Evolutionary conservation across 2,113 vertebrate genomes (phyloP), one percentile per base, ranked within the genome.

Genomic region (Trinectes maculatus): DNA sequence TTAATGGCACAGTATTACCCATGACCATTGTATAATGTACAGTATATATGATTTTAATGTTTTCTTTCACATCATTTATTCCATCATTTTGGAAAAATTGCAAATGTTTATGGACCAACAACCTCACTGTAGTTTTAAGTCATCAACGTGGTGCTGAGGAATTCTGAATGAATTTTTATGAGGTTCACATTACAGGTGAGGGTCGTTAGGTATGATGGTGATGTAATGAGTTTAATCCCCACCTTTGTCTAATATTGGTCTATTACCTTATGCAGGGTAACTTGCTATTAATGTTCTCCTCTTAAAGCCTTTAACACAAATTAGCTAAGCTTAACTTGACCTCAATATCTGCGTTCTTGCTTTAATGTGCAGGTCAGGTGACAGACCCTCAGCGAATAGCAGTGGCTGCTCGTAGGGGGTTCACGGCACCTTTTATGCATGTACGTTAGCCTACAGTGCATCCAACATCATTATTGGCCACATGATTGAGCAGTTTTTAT

Each of bases 161-260:
- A 75, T 75, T 56, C 73, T 46, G n/a, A 74, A 60, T n/a, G 72
- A 75, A 79, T 55, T 63, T 85, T 82, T 80, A 84, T 85, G 68
- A 83, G 62, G 74, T 74, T 53, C 15, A 67, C 59, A 77, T 87
- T 81, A 49, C 37, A 68, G 60, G 74, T 85, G 62, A 75, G 63
- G 57, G 66, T 79, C 54, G 79, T 84, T 82, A 75, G 15, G 77
- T 34, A 79, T 80, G 69, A 84, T 73, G 52, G 55, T 47, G 62
- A 80, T 70, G 59, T 80, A 80, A 84, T 80, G 59, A 80, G 33
- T 79, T 82, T 82, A 70, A 81, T 79, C 40, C 40, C 43, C 73
- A 84, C 72, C 76, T 75, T 77, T 85, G 69, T 77, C 61, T 77
- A 75, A 82, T 84, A 82, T 82, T 76, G 69, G 69, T 31, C 68